Conservation (phyloP, 2,113 vertebrate genomes). For the Microcebus lehilahytsara region DNA sequence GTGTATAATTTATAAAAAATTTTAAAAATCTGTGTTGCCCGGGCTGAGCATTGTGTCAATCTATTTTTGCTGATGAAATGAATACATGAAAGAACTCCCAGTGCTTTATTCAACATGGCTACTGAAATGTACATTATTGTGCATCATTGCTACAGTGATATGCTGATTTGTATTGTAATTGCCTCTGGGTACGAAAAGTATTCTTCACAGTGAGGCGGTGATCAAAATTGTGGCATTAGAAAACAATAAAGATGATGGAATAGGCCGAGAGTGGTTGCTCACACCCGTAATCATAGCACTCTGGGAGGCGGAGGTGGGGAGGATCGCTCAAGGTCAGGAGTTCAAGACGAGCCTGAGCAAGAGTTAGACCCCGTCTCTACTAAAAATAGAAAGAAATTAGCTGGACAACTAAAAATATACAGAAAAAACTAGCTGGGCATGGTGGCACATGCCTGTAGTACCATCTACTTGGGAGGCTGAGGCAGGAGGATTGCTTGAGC, state of each 20-base stretch:
- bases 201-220: not conserved
- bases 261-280: too few relatives aligned
- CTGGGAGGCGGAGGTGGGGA: too few relatives aligned
- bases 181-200: not conserved
- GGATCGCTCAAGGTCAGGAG: too few relatives aligned
- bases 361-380: too few relatives aligned
- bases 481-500: too few relatives aligned
- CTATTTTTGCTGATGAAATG: not conserved
- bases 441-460: too few relatives aligned
- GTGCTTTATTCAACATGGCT: not conserved
- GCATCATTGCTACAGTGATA: not conserved
- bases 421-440: too few relatives aligned
- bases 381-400: too few relatives aligned
- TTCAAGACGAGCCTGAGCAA: too few relatives aligned
- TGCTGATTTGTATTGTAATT: not conserved
- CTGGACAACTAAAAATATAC: too few relatives aligned
- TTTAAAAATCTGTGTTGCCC: not conserved
- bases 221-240: not conserved
- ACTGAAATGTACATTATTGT: not conserved
- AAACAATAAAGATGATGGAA: not conserved
- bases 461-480: too few relatives aligned
- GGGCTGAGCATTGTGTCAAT: not conserved
- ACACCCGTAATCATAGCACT: too few relatives aligned
- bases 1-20: not conserved
- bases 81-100: not conserved